These are phyloP conservation scores for Anoplophora glabripennis DNA, from an alignment of 1,140 invertebrate species.

Conservation along the genomic window DNA sequence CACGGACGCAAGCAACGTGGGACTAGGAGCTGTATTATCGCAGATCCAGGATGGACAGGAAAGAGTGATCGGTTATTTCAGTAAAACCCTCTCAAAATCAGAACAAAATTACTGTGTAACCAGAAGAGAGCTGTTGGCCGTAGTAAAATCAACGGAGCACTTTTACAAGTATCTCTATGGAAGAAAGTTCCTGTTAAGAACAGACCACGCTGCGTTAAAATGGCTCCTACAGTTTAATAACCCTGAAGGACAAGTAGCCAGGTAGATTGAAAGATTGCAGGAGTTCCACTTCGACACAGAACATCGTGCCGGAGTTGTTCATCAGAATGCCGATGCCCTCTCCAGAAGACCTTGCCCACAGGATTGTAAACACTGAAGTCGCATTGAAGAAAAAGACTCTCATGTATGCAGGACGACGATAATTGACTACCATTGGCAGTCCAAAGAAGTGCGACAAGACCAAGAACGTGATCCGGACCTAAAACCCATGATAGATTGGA, in stretches of 20 bases:
- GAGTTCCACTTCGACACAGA: conserved; percentile 32
- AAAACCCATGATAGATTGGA: background rate
- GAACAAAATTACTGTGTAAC: conserved; percentile 38
- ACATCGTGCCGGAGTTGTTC: conserved; percentile 25
- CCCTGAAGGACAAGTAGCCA: conserved; percentile 32
- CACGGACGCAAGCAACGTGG: no score
- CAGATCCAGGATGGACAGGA: no score
- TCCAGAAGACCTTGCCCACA: conserved; percentile 20
- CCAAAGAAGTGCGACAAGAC: background rate
- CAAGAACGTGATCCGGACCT: background rate
- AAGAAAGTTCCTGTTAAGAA: conserved; percentile 24
- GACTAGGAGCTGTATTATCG: no score
- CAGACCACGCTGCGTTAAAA: conserved; percentile 36
- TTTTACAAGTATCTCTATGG: conserved; percentile 32
- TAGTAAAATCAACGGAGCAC: conserved; percentile 31
- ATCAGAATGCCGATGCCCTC: conserved; percentile 31
- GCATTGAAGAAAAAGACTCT: background rate
- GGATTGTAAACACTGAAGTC: conserved; percentile 20
- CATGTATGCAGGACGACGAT: no score
- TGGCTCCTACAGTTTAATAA: conserved; percentile 41
- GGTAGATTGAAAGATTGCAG: conserved; percentile 32
- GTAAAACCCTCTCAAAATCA: no score
- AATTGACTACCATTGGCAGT: background rate
- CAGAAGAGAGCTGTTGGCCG: conserved; percentile 31
- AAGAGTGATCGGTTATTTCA: no score